phyloP scores from a whole-genome alignment of 2,113 vertebrate genomes.

The Saccopteryx bilineata region DNA sequence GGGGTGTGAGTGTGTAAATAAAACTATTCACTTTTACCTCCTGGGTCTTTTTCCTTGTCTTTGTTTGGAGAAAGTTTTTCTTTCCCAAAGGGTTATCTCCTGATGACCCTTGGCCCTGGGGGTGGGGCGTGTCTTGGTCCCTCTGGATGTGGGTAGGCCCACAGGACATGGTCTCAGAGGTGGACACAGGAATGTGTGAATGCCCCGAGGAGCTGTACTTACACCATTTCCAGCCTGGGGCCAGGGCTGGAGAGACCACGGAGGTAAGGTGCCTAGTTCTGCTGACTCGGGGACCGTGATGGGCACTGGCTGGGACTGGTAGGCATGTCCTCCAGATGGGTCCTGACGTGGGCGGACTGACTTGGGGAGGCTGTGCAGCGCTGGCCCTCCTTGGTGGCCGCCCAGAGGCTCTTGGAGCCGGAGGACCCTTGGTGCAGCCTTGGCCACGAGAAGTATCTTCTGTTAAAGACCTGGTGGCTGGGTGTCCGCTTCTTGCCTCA shows the following conservation, averaged over 20 bases:
- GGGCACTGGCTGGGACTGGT: background rate
- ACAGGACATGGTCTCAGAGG: background rate
- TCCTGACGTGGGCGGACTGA: background rate
- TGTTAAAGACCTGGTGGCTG: too few relatives aligned
- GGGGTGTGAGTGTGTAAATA: background rate
- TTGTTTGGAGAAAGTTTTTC: background rate
- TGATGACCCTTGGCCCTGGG: background rate
- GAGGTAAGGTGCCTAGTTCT: background rate
- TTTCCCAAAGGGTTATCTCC: background rate
- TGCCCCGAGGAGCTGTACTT: too few relatives aligned
- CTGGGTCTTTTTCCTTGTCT: background rate
- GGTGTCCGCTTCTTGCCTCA: background rate
- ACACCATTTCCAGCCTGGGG: background rate
- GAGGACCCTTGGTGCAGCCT: background rate
- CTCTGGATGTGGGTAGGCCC: background rate
- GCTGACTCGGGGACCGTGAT: background rate
- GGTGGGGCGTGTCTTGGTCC: background rate
- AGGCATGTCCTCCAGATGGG: fast-evolving
- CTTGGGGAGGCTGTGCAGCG: background rate
- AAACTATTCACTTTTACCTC: background rate
- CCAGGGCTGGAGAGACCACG: background rate
- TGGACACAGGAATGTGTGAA: background rate
- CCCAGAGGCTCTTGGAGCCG: background rate
- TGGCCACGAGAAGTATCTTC: background rate
- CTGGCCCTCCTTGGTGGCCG: background rate